Evolutionary conservation across 2,888 invertebrate species (phyloP).

Genomic region (Netelia melanura): DNA sequence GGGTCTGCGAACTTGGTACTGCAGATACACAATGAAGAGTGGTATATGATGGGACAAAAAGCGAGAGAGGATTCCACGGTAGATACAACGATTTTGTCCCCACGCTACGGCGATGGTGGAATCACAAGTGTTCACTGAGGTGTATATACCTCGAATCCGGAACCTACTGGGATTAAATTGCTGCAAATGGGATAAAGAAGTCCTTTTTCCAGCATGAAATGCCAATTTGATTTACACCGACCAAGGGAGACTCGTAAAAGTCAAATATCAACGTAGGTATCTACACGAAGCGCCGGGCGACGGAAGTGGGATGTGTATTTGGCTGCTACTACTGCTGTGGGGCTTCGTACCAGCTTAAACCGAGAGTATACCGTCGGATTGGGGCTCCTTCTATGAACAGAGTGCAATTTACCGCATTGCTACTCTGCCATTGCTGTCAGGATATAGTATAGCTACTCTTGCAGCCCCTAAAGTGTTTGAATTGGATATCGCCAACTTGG

Average conservation of each 20-base stretch:
- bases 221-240: slow-evolving; percentile 79
- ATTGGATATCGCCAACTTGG: not conserved
- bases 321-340: slow-evolving; percentile 11
- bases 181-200: slow-evolving; percentile 80
- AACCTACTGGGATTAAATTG: slow-evolving; percentile 79
- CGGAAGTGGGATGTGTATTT: slow-evolving; percentile 39
- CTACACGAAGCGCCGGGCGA: slow-evolving; percentile 17
- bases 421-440: slow-evolving; percentile 9
- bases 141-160: slow-evolving; percentile 39
- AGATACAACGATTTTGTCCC: slow-evolving; percentile 19
- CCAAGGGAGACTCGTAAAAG: slow-evolving; percentile 74
- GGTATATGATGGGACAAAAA: not conserved
- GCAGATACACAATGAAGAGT: not conserved
- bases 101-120: slow-evolving; percentile 13
- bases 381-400: slow-evolving; percentile 4
- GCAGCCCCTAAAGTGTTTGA: not conserved
- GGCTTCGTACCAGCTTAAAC: slow-evolving; percentile 35
- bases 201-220: slow-evolving; percentile 76
- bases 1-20: not conserved
- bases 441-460: not conserved
- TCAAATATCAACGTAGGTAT: slow-evolving; percentile 64
- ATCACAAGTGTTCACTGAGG: slow-evolving; percentile 49
- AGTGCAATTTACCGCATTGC: slow-evolving; percentile 19
- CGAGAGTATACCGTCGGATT: slow-evolving; percentile 18
- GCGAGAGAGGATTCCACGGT: not conserved